phyloP scores from a whole-genome alignment of 2,888 invertebrate genomes.

The Mythimna pallens region DNA sequence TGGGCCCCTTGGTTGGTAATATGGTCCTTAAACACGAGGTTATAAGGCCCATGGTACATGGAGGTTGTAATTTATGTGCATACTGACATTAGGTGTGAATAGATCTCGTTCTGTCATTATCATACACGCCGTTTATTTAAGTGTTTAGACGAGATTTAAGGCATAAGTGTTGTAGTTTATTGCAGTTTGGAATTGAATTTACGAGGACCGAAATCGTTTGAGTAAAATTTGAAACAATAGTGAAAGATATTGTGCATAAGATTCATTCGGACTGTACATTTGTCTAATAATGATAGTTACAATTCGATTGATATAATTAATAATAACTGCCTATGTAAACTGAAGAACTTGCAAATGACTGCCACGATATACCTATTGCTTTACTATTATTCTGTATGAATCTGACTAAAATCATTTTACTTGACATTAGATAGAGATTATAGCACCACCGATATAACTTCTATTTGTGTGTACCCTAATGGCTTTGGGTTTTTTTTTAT shows the following conservation, averaged over 20 bases:
- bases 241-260: neutral
- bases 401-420: no score
- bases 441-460: no score
- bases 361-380: no score
- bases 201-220: conserved; percentile 29
- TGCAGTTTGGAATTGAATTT: conserved; percentile 29
- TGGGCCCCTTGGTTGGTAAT: conserved; percentile 37
- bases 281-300: neutral
- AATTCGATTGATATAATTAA: neutral
- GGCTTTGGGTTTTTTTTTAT: no score
- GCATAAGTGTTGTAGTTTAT: conserved; percentile 41
- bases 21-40: conserved; percentile 46
- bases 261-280: neutral
- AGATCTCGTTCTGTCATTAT: conserved; percentile 70
- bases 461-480: no score
- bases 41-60: conserved; percentile 50
- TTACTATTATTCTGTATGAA: no score
- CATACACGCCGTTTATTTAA: conserved; percentile 39
- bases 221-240: neutral
- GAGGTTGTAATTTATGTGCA: conserved; percentile 70
- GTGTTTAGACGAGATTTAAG: conserved; percentile 54
- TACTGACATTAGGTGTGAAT: conserved; percentile 70
- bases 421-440: no score
- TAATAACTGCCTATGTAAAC: neutral
- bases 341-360: neutral